A percentile compares a stretch with the other conserved stretches of the same genome.
phyloP scores from a whole-genome alignment of 2,888 invertebrate genomes.

The Philereme transversata region DNA sequence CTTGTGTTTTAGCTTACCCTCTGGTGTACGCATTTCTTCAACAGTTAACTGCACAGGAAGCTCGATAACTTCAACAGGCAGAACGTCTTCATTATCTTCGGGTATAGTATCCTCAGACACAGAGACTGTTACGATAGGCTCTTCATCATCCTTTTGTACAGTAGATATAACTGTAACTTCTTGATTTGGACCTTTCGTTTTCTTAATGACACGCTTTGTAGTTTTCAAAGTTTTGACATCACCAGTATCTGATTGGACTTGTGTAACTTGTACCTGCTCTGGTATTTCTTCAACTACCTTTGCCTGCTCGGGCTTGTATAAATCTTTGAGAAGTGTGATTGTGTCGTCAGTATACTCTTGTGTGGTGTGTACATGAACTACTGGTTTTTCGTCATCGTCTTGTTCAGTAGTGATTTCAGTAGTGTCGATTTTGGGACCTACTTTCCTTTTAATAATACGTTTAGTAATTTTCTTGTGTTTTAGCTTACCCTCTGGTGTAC shows the following conservation, averaged over 20 bases:
- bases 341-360: slow-evolving; percentile 53
- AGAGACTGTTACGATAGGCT: too few species aligned
- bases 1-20: too few species aligned
- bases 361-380: slow-evolving; percentile 61
- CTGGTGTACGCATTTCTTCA: too few species aligned
- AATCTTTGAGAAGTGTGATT: slow-evolving; percentile 31
- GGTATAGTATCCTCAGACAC: slow-evolving; percentile 15
- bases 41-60: too few species aligned
- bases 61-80: too few species aligned
- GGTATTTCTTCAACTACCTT: slow-evolving; percentile 43
- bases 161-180: background rate
- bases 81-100: too few species aligned
- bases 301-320: slow-evolving; percentile 38
- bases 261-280: slow-evolving; percentile 31
- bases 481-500: slow-evolving; percentile 43
- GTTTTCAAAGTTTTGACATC: slow-evolving; percentile 59
- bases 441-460: slow-evolving; percentile 37
- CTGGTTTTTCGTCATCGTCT: slow-evolving; percentile 69
- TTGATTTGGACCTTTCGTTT: slow-evolving; percentile 14
- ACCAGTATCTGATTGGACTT: slow-evolving; percentile 43
- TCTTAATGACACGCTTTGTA: slow-evolving; percentile 46
- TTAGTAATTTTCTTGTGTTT: slow-evolving; percentile 40
- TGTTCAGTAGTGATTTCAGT: slow-evolving; percentile 61
- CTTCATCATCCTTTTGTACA: too few species aligned
- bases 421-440: slow-evolving; percentile 58